These are phyloP conservation scores for Stegana nigrithorax DNA, from an alignment of 2,888 invertebrate genomes.

Conservation along the genomic window DNA sequence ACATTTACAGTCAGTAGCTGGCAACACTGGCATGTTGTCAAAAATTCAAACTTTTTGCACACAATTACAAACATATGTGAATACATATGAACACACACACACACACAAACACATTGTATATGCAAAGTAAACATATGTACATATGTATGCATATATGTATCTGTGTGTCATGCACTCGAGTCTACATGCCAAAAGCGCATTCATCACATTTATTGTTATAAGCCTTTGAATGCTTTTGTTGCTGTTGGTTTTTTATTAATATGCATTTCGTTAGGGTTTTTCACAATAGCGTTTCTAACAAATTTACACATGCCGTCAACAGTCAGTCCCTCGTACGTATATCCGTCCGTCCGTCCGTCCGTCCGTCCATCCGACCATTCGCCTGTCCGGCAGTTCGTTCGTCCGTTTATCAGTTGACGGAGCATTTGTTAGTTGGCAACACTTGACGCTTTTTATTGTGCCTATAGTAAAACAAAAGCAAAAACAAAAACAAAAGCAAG, in stretches of 20 bases:
- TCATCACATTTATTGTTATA: conserved; percentile 1
- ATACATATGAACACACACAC: no score
- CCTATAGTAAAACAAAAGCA: neutral
- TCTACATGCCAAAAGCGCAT: neutral
- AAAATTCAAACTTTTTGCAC: neutral
- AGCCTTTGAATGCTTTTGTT: neutral
- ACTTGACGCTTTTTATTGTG: neutral
- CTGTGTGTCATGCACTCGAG: no score
- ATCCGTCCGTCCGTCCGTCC: neutral
- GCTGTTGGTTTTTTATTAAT: neutral
- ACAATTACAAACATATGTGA: no score
- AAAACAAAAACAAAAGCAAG: no score
- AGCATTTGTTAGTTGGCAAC: neutral
- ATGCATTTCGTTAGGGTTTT: neutral
- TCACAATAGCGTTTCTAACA: conserved; percentile 7
- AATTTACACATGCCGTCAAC: neutral
- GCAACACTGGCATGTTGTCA: conserved; percentile 6
- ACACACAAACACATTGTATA: no score
- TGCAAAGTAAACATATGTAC: no score
- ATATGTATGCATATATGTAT: no score
- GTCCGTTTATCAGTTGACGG: neutral
- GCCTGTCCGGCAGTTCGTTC: neutral
- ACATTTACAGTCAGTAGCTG: neutral
- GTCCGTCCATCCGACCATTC: no score
- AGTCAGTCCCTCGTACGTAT: neutral